These are phyloP conservation scores for Drosophila pseudotakahashii DNA, from an alignment of 2,888 invertebrate genomes.

Conservation along the genomic window DNA sequence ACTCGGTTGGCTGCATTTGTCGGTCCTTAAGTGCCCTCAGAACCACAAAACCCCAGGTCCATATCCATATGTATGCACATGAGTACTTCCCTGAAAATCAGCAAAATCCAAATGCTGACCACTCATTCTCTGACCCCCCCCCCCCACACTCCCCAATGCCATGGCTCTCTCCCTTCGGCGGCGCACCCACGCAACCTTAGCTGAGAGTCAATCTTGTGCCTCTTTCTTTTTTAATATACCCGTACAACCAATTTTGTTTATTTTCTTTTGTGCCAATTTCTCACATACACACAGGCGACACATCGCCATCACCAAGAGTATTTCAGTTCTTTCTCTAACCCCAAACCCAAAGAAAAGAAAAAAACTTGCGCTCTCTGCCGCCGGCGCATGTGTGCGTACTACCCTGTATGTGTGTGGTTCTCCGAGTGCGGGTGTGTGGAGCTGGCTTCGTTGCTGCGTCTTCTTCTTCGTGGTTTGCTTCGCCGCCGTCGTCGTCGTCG, in stretches of 20 bases:
- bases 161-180: conserved; percentile 3
- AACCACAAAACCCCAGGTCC: conserved; percentile 1
- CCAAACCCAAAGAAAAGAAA: conserved; percentile 7
- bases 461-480: conserved; percentile 53
- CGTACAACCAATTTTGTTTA: conserved; percentile 61
- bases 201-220: conserved; percentile 61
- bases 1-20: conserved; percentile 37
- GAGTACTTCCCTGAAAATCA: conserved; percentile 52
- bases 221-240: conserved; percentile 48
- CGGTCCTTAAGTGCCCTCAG: conserved; percentile 18
- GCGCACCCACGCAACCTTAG: conserved; percentile 66
- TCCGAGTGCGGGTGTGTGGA: conserved; percentile 40
- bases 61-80: too few species aligned
- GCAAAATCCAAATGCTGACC: conserved; percentile 50
- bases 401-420: conserved; percentile 26
- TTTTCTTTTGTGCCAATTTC: conserved; percentile 66
- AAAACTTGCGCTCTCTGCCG: conserved; percentile 29
- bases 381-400: conserved; percentile 72
- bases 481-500: conserved; percentile 47
- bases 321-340: conserved; percentile 52
- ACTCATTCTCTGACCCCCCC: conserved; percentile 27
- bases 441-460: conserved; percentile 41
- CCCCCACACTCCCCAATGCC: background rate
- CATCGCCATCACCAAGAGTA: conserved; percentile 12
- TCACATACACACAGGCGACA: conserved; percentile 12